A percentile compares a stretch with the other conserved stretches of the same genome.
Evolutionary conservation across 2,888 invertebrate genomes (phyloP).

Genomic region (Pristionchus maxplancki): DNA sequence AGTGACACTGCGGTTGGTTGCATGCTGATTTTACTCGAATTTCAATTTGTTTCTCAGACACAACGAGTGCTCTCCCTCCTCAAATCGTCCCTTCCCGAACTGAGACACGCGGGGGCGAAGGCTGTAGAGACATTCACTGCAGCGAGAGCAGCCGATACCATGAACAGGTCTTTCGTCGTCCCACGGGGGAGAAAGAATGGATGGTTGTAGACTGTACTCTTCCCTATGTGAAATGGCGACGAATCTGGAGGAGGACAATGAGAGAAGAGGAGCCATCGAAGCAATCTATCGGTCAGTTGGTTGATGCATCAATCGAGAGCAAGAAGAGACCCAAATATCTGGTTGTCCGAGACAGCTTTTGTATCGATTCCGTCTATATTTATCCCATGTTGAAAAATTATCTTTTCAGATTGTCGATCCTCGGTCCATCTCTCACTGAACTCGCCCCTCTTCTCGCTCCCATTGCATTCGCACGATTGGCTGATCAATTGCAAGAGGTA

Average conservation of each 20-base stretch:
- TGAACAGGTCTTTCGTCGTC: constrained; percentile 48
- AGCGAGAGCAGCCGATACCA: constrained; percentile 57
- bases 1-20: constrained; percentile 53
- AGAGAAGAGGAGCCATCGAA: constrained; percentile 59
- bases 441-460: constrained; percentile 71
- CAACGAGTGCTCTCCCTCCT: background rate
- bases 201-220: constrained; percentile 53
- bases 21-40: background rate
- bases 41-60: constrained; percentile 9
- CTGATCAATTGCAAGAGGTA: constrained; percentile 63
- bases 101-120: constrained; percentile 63
- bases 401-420: constrained; percentile 53
- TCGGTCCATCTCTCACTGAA: constrained; percentile 56
- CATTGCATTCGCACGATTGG: constrained; percentile 67
- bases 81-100: background rate
- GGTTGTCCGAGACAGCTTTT: too few species aligned
- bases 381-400: background rate
- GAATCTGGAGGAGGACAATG: constrained; percentile 56
- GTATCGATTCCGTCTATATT: too few species aligned
- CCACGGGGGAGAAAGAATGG: background rate
- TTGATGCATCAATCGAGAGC: background rate
- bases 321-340: background rate
- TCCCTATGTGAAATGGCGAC: constrained; percentile 55
- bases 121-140: constrained; percentile 65
- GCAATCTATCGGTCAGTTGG: constrained; percentile 52